Conservation (phyloP, 2,797 vertebrate species). For the Sebastes steindachneri region DNA sequence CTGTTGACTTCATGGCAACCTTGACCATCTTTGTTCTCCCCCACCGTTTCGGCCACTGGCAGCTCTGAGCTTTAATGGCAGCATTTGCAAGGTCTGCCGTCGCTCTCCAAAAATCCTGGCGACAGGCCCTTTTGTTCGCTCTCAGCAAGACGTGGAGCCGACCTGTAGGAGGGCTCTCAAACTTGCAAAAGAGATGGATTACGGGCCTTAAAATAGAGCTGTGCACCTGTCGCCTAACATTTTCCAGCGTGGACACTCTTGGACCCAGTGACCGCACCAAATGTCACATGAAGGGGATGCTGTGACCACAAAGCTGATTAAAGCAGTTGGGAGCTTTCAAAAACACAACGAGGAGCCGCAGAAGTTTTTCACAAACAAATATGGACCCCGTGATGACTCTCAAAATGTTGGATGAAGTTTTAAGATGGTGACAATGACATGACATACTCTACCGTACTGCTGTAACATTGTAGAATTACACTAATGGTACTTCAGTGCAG, state of each 20-base stretch:
- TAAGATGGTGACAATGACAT: neutral
- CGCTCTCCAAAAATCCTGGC: constrained; percentile 36
- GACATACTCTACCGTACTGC: neutral
- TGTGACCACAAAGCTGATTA: constrained; percentile 39
- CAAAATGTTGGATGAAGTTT: neutral
- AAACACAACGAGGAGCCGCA: neutral
- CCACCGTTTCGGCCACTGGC: neutral
- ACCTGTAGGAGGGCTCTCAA: constrained; percentile 49
- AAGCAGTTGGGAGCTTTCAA: constrained; percentile 10
- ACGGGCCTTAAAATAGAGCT: constrained; percentile 54
- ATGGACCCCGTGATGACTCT: neutral
- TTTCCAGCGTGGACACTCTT: constrained; percentile 46
- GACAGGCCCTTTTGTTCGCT: constrained; percentile 42
- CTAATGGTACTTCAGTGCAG: neutral
- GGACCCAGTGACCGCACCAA: constrained; percentile 39
- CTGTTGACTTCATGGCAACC: constrained; percentile 19
- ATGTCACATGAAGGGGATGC: constrained; percentile 49
- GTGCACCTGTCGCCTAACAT: constrained; percentile 62
- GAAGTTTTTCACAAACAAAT: neutral
- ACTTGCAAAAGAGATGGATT: constrained; percentile 61
- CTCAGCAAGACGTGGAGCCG: constrained; percentile 32
- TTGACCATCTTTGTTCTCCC: constrained; percentile 13
- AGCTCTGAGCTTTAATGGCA: constrained; percentile 33
- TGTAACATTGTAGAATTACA: neutral
- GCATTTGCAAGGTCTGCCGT: constrained; percentile 23